Base-by-base conservation (phyloP, 2,888 invertebrate species). In the Agonopterix arenella region DNA sequence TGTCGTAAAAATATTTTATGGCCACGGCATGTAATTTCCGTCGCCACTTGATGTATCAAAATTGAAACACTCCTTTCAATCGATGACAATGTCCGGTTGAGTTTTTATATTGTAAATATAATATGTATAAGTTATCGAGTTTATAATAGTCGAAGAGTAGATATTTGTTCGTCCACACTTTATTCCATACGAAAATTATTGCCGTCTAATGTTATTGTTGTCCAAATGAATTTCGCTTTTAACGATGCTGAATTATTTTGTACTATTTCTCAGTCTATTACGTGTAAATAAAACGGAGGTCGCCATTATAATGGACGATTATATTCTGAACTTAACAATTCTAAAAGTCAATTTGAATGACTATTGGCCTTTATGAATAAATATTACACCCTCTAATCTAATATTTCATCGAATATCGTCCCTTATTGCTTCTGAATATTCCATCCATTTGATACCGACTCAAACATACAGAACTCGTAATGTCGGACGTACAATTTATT, bases 91-190 rank as follows among this genome's bases (percentile, higher is more conserved):
- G 67, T 67, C 73, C 66, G 69, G 66, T 76, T 78, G 70, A 64
- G 73, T 81, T 75, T 40, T 73, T 83, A 79, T 82, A 83, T 79
- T 83, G 64, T 73, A 70, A 76, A 73, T 68, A 74, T 75, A 72
- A 71, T 74, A 76, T 70, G 58, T 43, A 8, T 67, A 62, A 76
- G 71, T 72, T 69, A 7, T 28, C 28, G 76, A 78, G 73, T 79
- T 76, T 73, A 48, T 46, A 73, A 80, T 83, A 84, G 84, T 83
- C 83, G 84, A 84, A 75, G 28, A 70, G 64, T 84, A 80, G 75
- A 74, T 82, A 80, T 83, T 76, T 78, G 80, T 84, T 86, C 86
- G 86, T 86, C 86, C 86, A 84, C 82, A 62, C 80, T 79, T 82
- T 66, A 86, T 84, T 84, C 84, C 82, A 80, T 76, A 78, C 62